Evolutionary conservation across 1,140 invertebrate genomes (phyloP).

Genomic region (Drosophila bocqueti): DNA sequence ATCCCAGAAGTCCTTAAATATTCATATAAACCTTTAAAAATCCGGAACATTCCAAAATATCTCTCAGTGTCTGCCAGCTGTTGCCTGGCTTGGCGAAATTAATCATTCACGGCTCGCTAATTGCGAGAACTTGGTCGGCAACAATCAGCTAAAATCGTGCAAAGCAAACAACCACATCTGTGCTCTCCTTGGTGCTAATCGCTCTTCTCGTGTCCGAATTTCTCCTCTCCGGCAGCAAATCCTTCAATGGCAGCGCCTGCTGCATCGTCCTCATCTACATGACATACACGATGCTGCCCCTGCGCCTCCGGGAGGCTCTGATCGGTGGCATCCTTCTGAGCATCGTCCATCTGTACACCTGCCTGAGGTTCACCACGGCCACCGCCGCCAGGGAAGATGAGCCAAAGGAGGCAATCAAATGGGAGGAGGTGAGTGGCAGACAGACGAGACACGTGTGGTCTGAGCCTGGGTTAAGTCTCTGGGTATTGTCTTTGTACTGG

Average conservation of each 20-base stretch:
- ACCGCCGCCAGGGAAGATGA: constrained; percentile 14
- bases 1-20: neutral
- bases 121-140: constrained; percentile 39
- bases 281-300: constrained; percentile 94
- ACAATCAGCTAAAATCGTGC: constrained; percentile 10
- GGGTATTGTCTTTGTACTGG: neutral
- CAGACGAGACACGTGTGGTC: constrained; percentile 21
- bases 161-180: constrained; percentile 28
- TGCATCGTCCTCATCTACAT: constrained; percentile 92
- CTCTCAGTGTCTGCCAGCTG: constrained; percentile 28
- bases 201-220: constrained; percentile 26
- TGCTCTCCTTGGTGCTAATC: constrained; percentile 19
- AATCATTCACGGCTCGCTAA: constrained; percentile 71
- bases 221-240: constrained; percentile 64
- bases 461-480: constrained; percentile 2
- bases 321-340: constrained; percentile 90
- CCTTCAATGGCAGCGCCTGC: constrained; percentile 82
- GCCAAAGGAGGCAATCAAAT: constrained; percentile 33
- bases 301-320: constrained; percentile 92
- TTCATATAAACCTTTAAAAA: neutral
- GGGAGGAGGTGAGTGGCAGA: constrained; percentile 75
- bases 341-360: constrained; percentile 88
- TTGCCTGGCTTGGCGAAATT: constrained; percentile 46
- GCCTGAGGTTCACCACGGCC: constrained; percentile 49
- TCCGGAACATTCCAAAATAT: neutral